Evolutionary conservation across 2,888 invertebrate genomes (phyloP).

Genomic region (Amiota minor): DNA sequence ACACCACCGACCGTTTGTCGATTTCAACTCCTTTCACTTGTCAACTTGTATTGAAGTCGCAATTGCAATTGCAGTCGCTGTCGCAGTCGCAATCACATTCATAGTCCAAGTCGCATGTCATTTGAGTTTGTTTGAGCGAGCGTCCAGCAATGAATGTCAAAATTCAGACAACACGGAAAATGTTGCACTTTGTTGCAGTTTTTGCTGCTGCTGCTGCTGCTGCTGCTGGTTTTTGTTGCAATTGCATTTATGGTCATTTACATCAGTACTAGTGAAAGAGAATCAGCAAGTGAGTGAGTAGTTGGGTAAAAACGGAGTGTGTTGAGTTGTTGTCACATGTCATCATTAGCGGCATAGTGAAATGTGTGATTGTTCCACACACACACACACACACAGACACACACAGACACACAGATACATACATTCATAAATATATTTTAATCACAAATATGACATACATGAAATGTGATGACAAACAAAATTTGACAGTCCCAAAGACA

Average conservation of each 20-base stretch:
- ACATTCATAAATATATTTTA: no score
- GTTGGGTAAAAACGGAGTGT: no score
- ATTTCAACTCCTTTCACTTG: constrained; percentile 23
- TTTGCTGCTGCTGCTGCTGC: background rate
- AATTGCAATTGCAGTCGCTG: background rate
- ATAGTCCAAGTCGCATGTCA: constrained; percentile 18
- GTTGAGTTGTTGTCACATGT: constrained; percentile 58
- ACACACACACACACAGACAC: no score
- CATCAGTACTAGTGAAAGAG: background rate
- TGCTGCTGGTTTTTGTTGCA: background rate
- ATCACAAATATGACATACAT: constrained; percentile 10
- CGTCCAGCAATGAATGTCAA: constrained; percentile 31
- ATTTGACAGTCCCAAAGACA: background rate
- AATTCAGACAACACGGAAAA: constrained; percentile 29
- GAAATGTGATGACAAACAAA: constrained; percentile 21
- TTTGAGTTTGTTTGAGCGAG: constrained; percentile 28
- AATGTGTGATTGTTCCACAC: constrained; percentile 59
- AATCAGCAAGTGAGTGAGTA: background rate
- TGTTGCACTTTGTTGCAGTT: constrained; percentile 8
- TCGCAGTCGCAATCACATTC: constrained; percentile 1
- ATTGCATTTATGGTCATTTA: constrained; percentile 17
- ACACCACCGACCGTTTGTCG: constrained; percentile 10
- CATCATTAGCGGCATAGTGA: constrained; percentile 66
- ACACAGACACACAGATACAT: no score
- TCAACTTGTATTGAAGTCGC: constrained; percentile 20